Percentiles rank a stretch among this genome's conserved stretches.
Evolutionary conservation across 92 coral and sea anemone genomes (phyloP).

Genomic region (Metridium senile): DNA sequence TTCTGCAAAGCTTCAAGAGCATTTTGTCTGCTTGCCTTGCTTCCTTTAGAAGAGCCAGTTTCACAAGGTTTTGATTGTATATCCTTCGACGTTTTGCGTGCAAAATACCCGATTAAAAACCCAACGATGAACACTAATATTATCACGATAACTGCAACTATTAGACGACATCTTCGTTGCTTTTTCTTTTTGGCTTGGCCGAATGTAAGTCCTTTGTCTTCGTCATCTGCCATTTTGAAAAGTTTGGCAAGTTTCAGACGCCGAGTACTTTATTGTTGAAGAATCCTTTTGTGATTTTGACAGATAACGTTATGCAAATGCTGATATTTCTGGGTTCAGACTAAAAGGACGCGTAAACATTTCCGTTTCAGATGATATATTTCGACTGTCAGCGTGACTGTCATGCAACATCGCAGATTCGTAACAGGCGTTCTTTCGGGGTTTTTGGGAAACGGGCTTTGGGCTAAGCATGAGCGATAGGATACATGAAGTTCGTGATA

Average conservation of each 20-base stretch:
- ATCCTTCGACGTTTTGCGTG: slow-evolving; percentile 31
- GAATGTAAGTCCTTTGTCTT: slow-evolving; percentile 32
- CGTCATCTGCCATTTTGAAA: slow-evolving; percentile 15
- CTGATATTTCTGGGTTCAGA: neutral
- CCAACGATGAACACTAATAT: slow-evolving; percentile 40
- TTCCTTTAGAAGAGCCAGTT: neutral
- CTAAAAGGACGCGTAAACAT: too few relatives aligned
- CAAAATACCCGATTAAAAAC: slow-evolving; percentile 58
- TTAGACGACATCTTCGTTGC: slow-evolving; percentile 43
- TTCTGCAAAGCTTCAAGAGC: neutral
- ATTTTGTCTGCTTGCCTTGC: neutral
- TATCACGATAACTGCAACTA: slow-evolving; percentile 28
- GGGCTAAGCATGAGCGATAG: too few relatives aligned
- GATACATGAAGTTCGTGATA: too few relatives aligned
- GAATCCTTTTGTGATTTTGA: neutral
- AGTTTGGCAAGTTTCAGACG: neutral
- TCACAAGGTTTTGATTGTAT: neutral
- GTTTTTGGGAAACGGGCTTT: too few relatives aligned
- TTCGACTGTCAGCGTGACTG: too few relatives aligned
- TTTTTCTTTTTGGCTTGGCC: slow-evolving; percentile 31
- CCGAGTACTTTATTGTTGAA: too few relatives aligned
- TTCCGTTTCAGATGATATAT: too few relatives aligned
- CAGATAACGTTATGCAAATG: neutral
- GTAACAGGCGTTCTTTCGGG: too few relatives aligned
- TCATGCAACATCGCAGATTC: too few relatives aligned